These are phyloP conservation scores for Ommatoiulus sabulosus DNA, from an alignment of 2,888 invertebrate genomes.

Conservation along the genomic window DNA sequence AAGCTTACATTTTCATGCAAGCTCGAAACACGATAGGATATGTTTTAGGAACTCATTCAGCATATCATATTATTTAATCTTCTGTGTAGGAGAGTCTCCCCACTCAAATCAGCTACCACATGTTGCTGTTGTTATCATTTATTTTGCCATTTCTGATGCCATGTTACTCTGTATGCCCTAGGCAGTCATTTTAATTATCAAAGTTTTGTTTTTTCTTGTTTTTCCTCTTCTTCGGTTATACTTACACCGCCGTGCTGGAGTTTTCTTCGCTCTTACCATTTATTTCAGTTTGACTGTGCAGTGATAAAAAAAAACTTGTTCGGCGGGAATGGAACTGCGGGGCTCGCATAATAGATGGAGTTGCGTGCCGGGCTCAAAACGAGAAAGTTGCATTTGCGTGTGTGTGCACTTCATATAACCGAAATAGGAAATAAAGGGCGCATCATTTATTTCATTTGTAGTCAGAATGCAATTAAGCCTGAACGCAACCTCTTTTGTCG, in stretches of 20 bases:
- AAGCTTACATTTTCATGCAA: background rate
- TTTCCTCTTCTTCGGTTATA: background rate
- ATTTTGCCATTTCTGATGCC: background rate
- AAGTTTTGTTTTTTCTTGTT: background rate
- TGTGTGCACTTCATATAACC: background rate
- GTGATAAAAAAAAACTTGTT: background rate
- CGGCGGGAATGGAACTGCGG: background rate
- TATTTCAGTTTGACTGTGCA: conserved; percentile 13
- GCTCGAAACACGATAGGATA: background rate
- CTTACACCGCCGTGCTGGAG: background rate
- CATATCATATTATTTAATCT: background rate
- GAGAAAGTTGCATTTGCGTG: background rate
- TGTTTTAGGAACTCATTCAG: background rate
- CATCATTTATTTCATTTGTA: background rate
- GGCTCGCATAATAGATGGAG: background rate
- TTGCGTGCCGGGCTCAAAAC: background rate
- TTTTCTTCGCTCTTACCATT: background rate
- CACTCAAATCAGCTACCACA: background rate
- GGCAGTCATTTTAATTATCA: conserved; percentile 23
- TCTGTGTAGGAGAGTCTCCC: background rate
- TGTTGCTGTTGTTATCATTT: conserved; percentile 18
- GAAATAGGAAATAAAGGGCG: background rate
- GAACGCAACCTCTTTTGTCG: background rate
- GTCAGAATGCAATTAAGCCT: background rate
- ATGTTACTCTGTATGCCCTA: background rate